Conservation (phyloP, 2,113 vertebrate genomes). For the Coreoperca whiteheadi region DNA sequence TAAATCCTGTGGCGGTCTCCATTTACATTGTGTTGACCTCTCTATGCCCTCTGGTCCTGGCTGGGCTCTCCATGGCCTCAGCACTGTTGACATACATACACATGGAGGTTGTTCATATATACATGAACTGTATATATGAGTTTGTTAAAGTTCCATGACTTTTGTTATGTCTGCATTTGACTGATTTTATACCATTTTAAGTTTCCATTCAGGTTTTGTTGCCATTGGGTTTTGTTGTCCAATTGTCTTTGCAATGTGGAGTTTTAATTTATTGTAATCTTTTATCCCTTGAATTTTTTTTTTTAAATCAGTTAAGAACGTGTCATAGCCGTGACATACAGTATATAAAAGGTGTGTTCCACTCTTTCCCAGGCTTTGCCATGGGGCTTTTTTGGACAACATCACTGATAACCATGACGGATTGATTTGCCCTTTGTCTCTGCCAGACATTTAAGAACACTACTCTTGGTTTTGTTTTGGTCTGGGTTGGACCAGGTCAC, state of each 20-base stretch:
- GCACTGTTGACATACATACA: constrained; percentile 59
- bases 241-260: constrained; percentile 3
- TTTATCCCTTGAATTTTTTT: background rate
- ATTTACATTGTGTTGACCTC: constrained; percentile 81
- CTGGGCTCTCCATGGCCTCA: constrained; percentile 61
- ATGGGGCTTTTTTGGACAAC: background rate
- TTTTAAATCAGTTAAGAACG: background rate
- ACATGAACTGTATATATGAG: background rate
- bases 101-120: constrained; percentile 33
- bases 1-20: constrained; percentile 80
- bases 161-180: background rate
- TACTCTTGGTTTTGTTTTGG: background rate
- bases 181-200: constrained; percentile 14
- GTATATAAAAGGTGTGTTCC: background rate
- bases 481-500: background rate
- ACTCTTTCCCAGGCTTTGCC: background rate
- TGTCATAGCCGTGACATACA: background rate
- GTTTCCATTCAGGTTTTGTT: constrained; percentile 15
- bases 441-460: background rate
- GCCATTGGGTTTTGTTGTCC: background rate
- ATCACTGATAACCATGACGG: background rate
- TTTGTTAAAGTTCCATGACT: constrained; percentile 1
- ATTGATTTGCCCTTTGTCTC: background rate
- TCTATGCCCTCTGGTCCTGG: constrained; percentile 65
- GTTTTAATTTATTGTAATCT: background rate